Conservation (phyloP, 1,140 invertebrate genomes). For the Papilio dardanus region DNA sequence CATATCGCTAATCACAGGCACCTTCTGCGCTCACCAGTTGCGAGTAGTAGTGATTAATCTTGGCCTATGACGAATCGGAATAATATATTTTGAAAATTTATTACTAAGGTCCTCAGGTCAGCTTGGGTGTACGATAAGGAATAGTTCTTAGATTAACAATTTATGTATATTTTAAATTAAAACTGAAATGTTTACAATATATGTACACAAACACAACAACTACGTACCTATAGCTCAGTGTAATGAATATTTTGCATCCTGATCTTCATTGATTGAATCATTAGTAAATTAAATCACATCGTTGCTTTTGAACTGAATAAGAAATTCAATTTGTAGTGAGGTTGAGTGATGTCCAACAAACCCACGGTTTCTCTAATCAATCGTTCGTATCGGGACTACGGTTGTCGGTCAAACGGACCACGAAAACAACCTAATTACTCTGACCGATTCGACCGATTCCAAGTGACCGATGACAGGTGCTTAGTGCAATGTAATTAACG, state of each 20-base stretch:
- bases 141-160: background rate
- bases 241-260: background rate
- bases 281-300: conserved; percentile 8
- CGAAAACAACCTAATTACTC: conserved; percentile 59
- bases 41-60: conserved; percentile 79
- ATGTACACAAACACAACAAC: background rate
- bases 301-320: conserved; percentile 19
- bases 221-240: conserved; percentile 31
- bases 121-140: conserved; percentile 51
- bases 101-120: conserved; percentile 60
- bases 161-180: background rate
- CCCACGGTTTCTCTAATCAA: conserved; percentile 53
- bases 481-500: conserved; percentile 62
- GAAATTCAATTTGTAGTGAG: background rate
- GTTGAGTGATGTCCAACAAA: conserved; percentile 10
- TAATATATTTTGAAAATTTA: conserved; percentile 77
- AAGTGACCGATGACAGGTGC: conserved; percentile 61
- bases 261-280: background rate
- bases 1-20: conserved; percentile 75
- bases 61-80: conserved; percentile 71
- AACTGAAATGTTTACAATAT: background rate
- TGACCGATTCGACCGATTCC: conserved; percentile 42
- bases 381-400: conserved; percentile 48
- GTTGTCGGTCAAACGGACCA: conserved; percentile 58
- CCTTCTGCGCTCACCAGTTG: conserved; percentile 67